phyloP scores from a whole-genome alignment of 1,140 invertebrate genomes.

The Berghia stephanieae region DNA sequence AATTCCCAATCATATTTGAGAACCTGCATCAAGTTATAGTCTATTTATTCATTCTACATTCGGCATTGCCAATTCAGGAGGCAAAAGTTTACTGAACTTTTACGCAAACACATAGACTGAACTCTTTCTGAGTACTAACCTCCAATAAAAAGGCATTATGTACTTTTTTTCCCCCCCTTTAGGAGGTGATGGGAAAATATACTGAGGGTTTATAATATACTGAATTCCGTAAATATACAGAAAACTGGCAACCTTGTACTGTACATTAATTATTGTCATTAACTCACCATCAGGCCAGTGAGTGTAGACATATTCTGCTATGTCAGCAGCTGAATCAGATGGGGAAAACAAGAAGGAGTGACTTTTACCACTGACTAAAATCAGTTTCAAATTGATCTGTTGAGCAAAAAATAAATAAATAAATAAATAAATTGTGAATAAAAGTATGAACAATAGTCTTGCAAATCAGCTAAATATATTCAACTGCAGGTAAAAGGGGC shows the following conservation, averaged over 20 bases:
- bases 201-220: too few species aligned
- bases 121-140: too few species aligned
- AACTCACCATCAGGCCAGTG: constrained; percentile 85
- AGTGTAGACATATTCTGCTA: constrained; percentile 98
- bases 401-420: constrained; percentile 36
- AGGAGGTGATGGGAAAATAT: too few species aligned
- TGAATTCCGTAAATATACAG: too few species aligned
- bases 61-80: too few species aligned
- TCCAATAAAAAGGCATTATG: neutral
- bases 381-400: constrained; percentile 94
- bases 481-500: neutral
- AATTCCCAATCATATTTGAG: constrained; percentile 9
- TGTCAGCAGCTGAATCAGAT: constrained; percentile 95
- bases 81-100: too few species aligned
- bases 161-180: too few species aligned
- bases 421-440: constrained; percentile 19
- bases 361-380: constrained; percentile 97
- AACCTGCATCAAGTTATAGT: neutral
- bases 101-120: too few species aligned
- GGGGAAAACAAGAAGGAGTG: constrained; percentile 98
- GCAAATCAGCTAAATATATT: neutral
- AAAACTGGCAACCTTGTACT: too few species aligned
- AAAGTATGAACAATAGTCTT: neutral
- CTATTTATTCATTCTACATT: neutral
- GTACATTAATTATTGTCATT: neutral